phyloP scores from a whole-genome alignment of 2,113 vertebrate species.

The Tinamus guttatus region DNA sequence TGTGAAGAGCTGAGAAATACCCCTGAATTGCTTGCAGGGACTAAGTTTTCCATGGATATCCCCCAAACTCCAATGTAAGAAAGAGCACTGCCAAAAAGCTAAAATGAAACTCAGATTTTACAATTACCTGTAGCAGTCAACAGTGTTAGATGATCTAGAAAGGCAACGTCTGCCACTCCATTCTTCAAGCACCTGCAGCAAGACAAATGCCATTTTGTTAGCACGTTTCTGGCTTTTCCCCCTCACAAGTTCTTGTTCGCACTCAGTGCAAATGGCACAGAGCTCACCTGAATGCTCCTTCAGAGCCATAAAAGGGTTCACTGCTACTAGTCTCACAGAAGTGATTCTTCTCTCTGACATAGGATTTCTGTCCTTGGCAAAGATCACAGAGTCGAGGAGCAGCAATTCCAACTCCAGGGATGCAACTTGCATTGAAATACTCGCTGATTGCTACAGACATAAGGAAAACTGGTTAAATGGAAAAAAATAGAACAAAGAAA shows the following conservation, averaged over 20 bases:
- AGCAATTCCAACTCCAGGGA: conserved; percentile 84
- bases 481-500: neutral
- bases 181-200: conserved; percentile 83
- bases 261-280: neutral
- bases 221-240: neutral
- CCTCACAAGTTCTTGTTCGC: neutral
- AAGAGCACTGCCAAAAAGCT: neutral
- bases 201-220: neutral
- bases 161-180: conserved; percentile 87
- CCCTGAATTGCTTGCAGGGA: neutral
- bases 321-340: conserved; percentile 88
- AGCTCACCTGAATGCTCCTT: conserved; percentile 89
- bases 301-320: conserved; percentile 88
- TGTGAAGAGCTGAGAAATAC: neutral
- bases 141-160: conserved; percentile 87
- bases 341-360: conserved; percentile 84
- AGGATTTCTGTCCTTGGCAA: conserved; percentile 88
- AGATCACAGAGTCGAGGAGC: conserved; percentile 80
- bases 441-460: conserved; percentile 76
- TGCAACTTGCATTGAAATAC: conserved; percentile 89
- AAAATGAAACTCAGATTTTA: neutral
- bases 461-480: neutral
- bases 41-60: neutral
- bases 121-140: conserved; percentile 81
- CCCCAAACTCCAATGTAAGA: neutral